A percentile compares a stretch with the other conserved stretches of the same genome.
Conservation (phyloP, 1,140 invertebrate genomes). For the Araneus ventricosus region DNA sequence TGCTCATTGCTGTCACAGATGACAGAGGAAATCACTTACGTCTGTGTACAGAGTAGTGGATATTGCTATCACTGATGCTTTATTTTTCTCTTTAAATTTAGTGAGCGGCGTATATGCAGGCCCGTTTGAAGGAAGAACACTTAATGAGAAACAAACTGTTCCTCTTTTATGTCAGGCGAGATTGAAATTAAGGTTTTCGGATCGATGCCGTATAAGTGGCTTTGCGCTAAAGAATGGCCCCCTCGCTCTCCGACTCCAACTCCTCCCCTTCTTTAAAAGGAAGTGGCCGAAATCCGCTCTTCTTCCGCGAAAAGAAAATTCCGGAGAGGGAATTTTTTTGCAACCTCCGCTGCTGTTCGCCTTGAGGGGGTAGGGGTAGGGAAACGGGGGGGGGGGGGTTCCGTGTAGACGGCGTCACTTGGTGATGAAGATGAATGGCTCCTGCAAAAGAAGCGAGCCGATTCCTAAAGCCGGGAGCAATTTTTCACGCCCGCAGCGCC, state of each 20-base stretch:
- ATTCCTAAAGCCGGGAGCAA: constrained; percentile 64
- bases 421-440: constrained; percentile 73
- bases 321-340: constrained; percentile 49
- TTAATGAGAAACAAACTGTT: constrained; percentile 74
- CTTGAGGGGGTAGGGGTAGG: background rate
- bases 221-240: constrained; percentile 69
- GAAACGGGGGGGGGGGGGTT: background rate
- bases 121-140: background rate
- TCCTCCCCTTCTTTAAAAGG: constrained; percentile 48
- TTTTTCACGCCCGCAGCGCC: constrained; percentile 74
- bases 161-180: constrained; percentile 49
- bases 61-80: too few species aligned
- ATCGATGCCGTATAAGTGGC: constrained; percentile 73
- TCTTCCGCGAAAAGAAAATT: constrained; percentile 58
- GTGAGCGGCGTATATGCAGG: too few species aligned
- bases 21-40: too few species aligned
- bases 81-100: too few species aligned
- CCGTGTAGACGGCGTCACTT: constrained; percentile 62
- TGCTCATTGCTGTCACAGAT: too few species aligned
- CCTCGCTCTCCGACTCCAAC: background rate
- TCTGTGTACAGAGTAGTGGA: too few species aligned
- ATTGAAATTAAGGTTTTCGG: constrained; percentile 60
- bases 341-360: background rate
- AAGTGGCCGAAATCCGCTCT: constrained; percentile 71
- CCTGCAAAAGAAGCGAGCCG: constrained; percentile 55